Evolutionary conservation across 2,113 vertebrate species (phyloP).

Genomic region (Engraulis encrasicolus): DNA sequence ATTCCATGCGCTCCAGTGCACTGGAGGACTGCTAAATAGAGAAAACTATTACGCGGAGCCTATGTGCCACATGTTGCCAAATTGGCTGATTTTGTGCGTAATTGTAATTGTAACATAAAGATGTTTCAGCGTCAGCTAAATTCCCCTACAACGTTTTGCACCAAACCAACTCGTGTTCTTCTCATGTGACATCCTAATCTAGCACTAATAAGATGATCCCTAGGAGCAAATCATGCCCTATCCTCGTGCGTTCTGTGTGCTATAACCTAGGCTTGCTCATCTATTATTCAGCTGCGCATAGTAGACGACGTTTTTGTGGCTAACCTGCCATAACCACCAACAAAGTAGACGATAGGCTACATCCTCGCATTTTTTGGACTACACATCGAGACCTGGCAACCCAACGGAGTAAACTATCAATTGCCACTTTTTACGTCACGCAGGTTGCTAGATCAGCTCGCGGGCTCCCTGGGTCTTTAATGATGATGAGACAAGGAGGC

Average conservation of each 20-base stretch:
- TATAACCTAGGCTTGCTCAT: neutral
- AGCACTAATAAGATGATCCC: too few species aligned
- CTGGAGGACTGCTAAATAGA: neutral
- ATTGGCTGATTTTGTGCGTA: neutral
- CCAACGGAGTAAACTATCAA: slow-evolving; percentile 16
- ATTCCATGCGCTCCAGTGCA: neutral
- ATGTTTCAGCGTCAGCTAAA: too few species aligned
- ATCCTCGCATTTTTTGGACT: neutral
- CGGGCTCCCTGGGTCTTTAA: neutral
- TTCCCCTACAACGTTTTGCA: too few species aligned
- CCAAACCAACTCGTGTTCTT: too few species aligned
- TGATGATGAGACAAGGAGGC: slow-evolving; percentile 36
- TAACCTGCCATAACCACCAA: neutral
- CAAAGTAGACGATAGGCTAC: neutral
- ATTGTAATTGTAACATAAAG: neutral
- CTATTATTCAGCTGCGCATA: slow-evolving; percentile 5
- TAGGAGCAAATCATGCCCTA: neutral
- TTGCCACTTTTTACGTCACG: slow-evolving; percentile 36
- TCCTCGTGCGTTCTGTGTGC: neutral
- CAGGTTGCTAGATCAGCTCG: slow-evolving; percentile 6
- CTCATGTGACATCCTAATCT: too few species aligned
- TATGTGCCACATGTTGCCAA: neutral
- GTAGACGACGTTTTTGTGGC: neutral
- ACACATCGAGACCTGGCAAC: neutral
- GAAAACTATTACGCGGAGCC: neutral